phyloP scores from a whole-genome alignment of 2,113 vertebrate species.

The Pelecanoides urinatrix region DNA sequence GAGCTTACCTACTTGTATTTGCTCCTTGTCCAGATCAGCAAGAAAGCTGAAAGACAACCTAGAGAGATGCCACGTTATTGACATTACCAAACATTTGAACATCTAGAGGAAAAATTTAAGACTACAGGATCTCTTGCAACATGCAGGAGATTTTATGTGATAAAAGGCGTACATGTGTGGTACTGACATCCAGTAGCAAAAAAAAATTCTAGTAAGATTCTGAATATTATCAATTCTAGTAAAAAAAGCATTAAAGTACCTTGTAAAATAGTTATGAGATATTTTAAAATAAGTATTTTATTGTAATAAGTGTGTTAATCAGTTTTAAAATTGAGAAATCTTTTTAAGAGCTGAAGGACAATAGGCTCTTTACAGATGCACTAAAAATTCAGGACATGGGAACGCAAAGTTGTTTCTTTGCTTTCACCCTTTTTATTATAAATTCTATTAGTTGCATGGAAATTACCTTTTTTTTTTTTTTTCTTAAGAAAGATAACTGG shows the following conservation, averaged over 20 bases:
- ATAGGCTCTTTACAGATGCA: background rate
- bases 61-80: background rate
- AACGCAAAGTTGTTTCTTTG: background rate
- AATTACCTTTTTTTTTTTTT: background rate
- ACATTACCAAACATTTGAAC: background rate
- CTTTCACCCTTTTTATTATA: background rate
- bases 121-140: background rate
- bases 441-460: background rate
- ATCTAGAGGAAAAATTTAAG: background rate
- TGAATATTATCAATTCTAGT: background rate
- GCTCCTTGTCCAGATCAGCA: background rate
- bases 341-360: background rate
- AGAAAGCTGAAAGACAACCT: background rate
- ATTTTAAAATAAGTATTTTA: background rate
- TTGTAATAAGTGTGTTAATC: background rate
- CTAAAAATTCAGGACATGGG: background rate
- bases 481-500: background rate
- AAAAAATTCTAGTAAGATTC: background rate
- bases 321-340: background rate
- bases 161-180: background rate
- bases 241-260: background rate
- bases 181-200: background rate
- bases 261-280: background rate
- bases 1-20: background rate
- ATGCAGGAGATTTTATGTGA: background rate